Percentiles rank a stretch among this genome's conserved stretches.
These are phyloP conservation scores for Conopomorpha cramerella DNA, from an alignment of 1,140 invertebrate species.

Conservation along the genomic window DNA sequence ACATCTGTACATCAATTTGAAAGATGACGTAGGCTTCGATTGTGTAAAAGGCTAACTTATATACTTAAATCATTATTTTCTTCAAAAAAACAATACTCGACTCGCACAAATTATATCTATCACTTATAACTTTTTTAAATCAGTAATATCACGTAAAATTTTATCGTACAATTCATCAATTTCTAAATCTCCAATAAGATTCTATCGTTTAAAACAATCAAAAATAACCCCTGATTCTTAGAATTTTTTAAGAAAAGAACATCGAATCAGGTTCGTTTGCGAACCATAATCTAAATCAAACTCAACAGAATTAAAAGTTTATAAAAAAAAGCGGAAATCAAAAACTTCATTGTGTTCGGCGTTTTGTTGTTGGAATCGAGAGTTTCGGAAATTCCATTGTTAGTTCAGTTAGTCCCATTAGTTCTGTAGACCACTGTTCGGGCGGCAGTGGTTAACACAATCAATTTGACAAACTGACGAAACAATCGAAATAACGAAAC, in stretches of 20 bases:
- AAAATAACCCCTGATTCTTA: conserved; percentile 24
- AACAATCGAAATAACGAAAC: conserved; percentile 3
- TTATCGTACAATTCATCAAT: too few relatives aligned
- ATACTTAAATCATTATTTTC: too few relatives aligned
- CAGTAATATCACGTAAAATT: too few relatives aligned
- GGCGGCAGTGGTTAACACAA: conserved; percentile 15
- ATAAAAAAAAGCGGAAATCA: conserved; percentile 3
- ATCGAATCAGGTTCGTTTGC: conserved; percentile 29
- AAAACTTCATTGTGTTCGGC: not conserved
- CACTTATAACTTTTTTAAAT: too few relatives aligned
- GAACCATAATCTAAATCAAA: conserved; percentile 16
- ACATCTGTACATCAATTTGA: too few relatives aligned
- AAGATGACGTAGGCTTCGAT: too few relatives aligned
- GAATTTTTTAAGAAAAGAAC: conserved; percentile 48
- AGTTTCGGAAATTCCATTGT: not conserved
- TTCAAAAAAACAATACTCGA: too few relatives aligned
- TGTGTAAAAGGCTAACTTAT: too few relatives aligned
- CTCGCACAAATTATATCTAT: too few relatives aligned
- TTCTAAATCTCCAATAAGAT: not conserved
- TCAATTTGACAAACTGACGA: conserved; percentile 9
- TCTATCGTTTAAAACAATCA: not conserved
- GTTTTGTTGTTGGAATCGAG: not conserved
- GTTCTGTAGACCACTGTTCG: conserved; percentile 15
- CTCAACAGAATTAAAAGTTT: conserved; percentile 6
- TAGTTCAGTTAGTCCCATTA: not conserved